phyloP scores from a whole-genome alignment of 2,113 vertebrate genomes.

The Cryptoleucopteryx plumbea region DNA sequence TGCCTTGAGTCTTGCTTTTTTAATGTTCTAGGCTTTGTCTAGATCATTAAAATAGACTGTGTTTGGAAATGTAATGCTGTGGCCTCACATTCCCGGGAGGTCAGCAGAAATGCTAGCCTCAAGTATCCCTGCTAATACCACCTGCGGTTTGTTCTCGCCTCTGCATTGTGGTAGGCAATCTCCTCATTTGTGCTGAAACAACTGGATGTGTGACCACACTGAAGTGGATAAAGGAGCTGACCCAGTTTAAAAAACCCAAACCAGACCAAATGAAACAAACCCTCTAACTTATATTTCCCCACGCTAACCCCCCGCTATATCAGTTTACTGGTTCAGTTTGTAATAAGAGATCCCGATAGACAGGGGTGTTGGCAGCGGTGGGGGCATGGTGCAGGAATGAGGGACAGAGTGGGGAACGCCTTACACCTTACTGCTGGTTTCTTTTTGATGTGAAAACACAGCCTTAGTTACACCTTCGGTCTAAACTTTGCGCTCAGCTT shows the following conservation, averaged over 20 bases:
- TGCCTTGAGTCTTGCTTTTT: neutral
- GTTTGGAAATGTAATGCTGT: neutral
- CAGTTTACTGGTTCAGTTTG: neutral
- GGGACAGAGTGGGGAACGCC: rapidly evolving
- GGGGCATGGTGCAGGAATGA: neutral
- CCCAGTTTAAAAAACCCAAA: neutral
- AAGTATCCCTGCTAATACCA: neutral
- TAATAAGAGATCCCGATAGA: neutral
- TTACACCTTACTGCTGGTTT: neutral
- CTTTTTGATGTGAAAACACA: neutral
- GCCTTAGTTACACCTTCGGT: neutral
- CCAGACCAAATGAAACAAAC: neutral
- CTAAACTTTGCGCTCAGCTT: neutral
- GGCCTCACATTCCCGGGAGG: neutral
- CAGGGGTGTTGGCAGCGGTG: neutral
- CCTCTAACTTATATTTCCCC: neutral
- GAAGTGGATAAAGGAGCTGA: neutral
- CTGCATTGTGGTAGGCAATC: neutral
- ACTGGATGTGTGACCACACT: neutral
- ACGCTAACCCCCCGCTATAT: neutral
- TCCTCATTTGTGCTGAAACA: neutral
- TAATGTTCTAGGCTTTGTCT: neutral
- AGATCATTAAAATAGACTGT: neutral
- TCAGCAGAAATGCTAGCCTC: slow-evolving; percentile 26
- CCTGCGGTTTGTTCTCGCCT: neutral